Evolutionary conservation across 2,797 vertebrate genomes (phyloP).

Genomic region (Onychomys leucogaster): DNA sequence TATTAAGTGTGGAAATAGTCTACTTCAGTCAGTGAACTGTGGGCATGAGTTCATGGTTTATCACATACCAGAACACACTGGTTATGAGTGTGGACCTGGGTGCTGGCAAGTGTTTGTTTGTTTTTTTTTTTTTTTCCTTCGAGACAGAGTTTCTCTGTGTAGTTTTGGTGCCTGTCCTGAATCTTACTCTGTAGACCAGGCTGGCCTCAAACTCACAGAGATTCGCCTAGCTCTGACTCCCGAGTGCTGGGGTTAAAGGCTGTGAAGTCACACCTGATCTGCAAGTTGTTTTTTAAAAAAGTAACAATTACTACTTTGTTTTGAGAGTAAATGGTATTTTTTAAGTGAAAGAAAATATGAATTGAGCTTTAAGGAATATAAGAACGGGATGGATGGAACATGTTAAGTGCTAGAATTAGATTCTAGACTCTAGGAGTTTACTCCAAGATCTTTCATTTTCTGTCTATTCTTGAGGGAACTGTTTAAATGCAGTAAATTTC

Average conservation of each 20-base stretch:
- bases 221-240: no score
- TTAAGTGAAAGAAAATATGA: background rate
- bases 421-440: background rate
- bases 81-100: background rate
- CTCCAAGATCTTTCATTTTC: background rate
- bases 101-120: background rate
- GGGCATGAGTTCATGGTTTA: background rate
- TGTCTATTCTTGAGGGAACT: background rate
- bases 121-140: no score
- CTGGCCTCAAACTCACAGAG: no score
- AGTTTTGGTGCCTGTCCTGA: no score
- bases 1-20: background rate
- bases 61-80: background rate
- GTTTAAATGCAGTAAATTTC: background rate
- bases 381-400: background rate
- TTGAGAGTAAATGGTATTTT: constrained; percentile 18
- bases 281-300: background rate
- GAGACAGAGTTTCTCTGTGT: no score
- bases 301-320: background rate
- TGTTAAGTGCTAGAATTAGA: background rate
- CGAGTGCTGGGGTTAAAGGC: no score
- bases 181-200: no score
- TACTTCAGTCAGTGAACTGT: background rate
- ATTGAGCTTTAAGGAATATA: background rate
- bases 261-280: no score